phyloP scores from a whole-genome alignment of 2,888 invertebrate species.

The Caenorhabditis angaria region DNA sequence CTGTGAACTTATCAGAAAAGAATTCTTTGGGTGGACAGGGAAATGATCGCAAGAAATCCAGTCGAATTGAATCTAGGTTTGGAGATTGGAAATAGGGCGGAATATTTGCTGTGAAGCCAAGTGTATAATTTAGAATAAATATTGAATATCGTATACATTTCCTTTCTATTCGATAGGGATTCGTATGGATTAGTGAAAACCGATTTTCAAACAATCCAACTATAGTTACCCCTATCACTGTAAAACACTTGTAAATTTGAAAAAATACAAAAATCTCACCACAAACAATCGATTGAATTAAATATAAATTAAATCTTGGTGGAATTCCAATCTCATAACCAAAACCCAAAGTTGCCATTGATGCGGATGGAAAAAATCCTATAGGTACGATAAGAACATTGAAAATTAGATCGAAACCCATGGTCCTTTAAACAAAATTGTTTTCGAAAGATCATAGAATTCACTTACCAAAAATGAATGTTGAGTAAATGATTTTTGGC shows the following conservation, averaged over 20 bases:
- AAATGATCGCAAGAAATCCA: too few species aligned
- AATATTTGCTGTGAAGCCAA: too few species aligned
- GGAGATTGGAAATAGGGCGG: too few species aligned
- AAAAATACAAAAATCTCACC: neutral
- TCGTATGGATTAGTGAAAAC: neutral
- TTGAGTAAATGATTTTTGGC: neutral
- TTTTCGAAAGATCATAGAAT: too few species aligned
- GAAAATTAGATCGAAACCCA: neutral
- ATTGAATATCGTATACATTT: too few species aligned
- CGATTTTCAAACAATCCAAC: neutral
- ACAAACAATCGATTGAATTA: neutral
- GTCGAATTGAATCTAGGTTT: too few species aligned
- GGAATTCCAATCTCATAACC: neutral
- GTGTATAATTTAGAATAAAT: too few species aligned
- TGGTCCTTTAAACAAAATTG: neutral
- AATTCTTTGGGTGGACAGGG: too few species aligned
- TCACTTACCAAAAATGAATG: slow-evolving; percentile 2
- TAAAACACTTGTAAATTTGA: too few species aligned
- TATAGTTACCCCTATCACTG: neutral
- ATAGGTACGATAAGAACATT: neutral
- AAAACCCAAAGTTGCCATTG: neutral
- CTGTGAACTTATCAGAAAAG: too few species aligned
- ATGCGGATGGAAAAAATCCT: neutral
- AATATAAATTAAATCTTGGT: neutral
- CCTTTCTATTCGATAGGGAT: too few species aligned